These are phyloP conservation scores for Euleptes europaea DNA, from an alignment of 2,113 vertebrate genomes.

Conservation along the genomic window DNA sequence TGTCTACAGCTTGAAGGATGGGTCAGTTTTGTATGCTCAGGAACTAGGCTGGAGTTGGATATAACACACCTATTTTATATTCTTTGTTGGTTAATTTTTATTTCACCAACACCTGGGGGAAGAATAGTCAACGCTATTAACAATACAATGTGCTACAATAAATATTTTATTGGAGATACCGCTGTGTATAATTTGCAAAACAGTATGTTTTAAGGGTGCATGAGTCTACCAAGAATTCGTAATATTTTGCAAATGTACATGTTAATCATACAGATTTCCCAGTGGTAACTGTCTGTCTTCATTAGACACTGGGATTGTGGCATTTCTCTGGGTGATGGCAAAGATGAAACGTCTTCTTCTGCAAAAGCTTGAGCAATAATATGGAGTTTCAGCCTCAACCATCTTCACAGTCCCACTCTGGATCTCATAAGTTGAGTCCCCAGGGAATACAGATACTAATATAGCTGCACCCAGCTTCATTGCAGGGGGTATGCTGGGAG, in stretches of 20 bases:
- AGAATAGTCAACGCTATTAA: constrained; percentile 69
- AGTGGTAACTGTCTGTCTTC: not conserved
- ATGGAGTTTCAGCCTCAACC: not conserved
- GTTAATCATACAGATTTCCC: constrained; percentile 59
- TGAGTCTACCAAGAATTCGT: constrained; percentile 62
- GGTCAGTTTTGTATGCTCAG: constrained; percentile 66
- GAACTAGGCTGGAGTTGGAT: constrained; percentile 50
- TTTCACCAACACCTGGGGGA: constrained; percentile 67
- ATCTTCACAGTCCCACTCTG: not conserved
- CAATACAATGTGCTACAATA: constrained; percentile 63
- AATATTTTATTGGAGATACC: constrained; percentile 71
- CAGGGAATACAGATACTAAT: not conserved
- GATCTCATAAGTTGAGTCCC: not conserved
- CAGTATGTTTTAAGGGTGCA: constrained; percentile 59
- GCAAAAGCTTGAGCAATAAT: not conserved
- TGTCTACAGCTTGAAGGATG: constrained; percentile 59
- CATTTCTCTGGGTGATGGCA: constrained; percentile 4
- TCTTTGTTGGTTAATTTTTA: constrained; percentile 72
- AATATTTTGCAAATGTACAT: constrained; percentile 54
- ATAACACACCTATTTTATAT: constrained; percentile 62
- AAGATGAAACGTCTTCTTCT: not conserved
- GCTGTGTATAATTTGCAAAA: constrained; percentile 62
- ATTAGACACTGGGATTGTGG: not conserved
- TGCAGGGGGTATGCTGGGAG: not conserved
- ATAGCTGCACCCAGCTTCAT: not conserved